Evolutionary conservation across 2,888 invertebrate species (phyloP), one percentile per base, ranked within the genome.

Genomic region (Tipula confusa): DNA sequence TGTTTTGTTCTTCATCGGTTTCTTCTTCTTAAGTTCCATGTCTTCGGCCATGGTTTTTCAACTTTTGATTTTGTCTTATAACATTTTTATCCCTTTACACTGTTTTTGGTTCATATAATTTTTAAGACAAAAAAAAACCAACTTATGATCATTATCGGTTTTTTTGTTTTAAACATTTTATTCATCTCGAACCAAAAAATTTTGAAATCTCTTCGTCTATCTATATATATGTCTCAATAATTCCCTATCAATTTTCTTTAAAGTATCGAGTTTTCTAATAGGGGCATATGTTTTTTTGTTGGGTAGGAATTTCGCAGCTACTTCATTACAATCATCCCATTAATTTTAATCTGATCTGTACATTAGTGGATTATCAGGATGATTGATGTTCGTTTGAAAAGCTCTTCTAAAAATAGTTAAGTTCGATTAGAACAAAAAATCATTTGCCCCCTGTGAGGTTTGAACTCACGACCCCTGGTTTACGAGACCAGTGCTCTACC

Each of bases 401-500:
- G n/a, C n/a, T n/a, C n/a, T n/a, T n/a, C n/a, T n/a, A n/a, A n/a
- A n/a, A n/a, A n/a, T n/a, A n/a, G n/a, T n/a, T n/a, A n/a, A n/a
- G n/a, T n/a, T n/a, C n/a, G n/a, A n/a, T n/a, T n/a, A n/a, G n/a
- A n/a, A n/a, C n/a, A n/a, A n/a, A n/a, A n/a, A n/a, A n/a, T n/a
- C n/a, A n/a, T 4, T 48, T 83, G 83, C 83, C 83, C 48, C 83
- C 83, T 83, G 83, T 83, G 83, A 83, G 79, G 83, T 36, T 83
- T 83, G 83, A 83, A 83, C 83, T 83, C 83, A 83, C 83, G 83
- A 83, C 83, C 83, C 83, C 83, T 83, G 83, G 83, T 83, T 83
- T 83, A 83, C 83, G 83, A 83, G 83, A 83, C 84, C 83, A 84
- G 84, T 83, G 83, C 84, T 84, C 84, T 84, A 83, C 84, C 84